A percentile compares a stretch with the other conserved stretches of the same genome.
Conservation (phyloP, 2,113 vertebrate genomes). For the Panurus biarmicus region DNA sequence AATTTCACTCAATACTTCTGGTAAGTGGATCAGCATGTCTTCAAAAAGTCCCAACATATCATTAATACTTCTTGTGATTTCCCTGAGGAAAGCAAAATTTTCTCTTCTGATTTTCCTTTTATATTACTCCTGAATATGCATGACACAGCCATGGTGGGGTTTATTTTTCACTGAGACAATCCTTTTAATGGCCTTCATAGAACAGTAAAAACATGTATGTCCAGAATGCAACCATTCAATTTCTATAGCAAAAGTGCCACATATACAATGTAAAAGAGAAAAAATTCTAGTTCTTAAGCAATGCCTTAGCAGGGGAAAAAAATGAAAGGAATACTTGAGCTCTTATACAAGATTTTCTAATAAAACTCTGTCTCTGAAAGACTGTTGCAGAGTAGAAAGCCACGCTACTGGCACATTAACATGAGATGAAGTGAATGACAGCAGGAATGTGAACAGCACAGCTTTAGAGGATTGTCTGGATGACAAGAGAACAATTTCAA, state of each 20-base stretch:
- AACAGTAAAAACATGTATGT: background rate
- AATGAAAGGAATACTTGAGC: background rate
- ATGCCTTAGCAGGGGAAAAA: background rate
- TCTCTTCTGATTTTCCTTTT: background rate
- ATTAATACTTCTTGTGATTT: background rate
- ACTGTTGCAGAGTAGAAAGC: background rate
- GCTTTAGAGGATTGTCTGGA: background rate
- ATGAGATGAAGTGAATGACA: constrained; percentile 40
- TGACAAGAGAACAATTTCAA: background rate
- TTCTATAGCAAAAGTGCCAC: background rate
- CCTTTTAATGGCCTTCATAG: background rate
- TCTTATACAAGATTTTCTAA: background rate
- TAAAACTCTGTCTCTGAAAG: constrained; percentile 15
- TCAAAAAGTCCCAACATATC: background rate
- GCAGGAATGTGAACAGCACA: background rate
- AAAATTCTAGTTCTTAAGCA: background rate
- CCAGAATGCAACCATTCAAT: background rate
- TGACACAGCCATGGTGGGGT: background rate
- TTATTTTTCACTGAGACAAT: background rate
- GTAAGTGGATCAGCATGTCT: background rate
- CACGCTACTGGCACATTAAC: background rate
- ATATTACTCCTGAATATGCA: background rate
- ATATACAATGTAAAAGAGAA: background rate
- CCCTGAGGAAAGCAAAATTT: background rate
- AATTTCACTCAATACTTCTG: background rate